These are phyloP conservation scores for Anabas testudineus DNA, from an alignment of 2,797 vertebrate genomes.

Conservation along the genomic window DNA sequence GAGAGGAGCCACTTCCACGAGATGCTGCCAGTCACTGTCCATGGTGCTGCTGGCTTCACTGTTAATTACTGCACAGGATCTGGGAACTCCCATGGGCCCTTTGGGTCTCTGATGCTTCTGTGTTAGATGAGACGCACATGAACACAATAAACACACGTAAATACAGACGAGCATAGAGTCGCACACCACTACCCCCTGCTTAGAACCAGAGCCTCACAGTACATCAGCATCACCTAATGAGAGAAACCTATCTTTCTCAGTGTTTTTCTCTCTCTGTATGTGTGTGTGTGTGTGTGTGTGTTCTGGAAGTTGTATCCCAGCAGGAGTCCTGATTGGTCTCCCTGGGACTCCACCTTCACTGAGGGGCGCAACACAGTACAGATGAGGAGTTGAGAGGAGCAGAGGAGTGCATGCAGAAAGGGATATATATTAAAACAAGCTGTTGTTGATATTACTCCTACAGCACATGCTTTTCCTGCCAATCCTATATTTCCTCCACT, in stretches of 20 bases:
- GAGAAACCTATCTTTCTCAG: constrained; percentile 46
- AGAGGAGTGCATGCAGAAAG: constrained; percentile 24
- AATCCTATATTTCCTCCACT: background rate
- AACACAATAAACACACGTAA: constrained; percentile 7
- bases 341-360: constrained; percentile 70
- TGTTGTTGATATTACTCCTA: constrained; percentile 47
- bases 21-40: constrained; percentile 54
- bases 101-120: constrained; percentile 67
- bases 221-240: constrained; percentile 66
- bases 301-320: constrained; percentile 65
- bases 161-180: constrained; percentile 12
- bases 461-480: constrained; percentile 15
- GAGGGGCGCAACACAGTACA: constrained; percentile 42
- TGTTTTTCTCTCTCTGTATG: background rate
- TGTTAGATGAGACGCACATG: constrained; percentile 47
- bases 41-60: constrained; percentile 49
- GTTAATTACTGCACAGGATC: constrained; percentile 67
- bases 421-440: constrained; percentile 17
- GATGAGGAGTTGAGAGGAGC: constrained; percentile 49
- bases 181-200: constrained; percentile 22
- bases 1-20: constrained; percentile 48
- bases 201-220: constrained; percentile 40
- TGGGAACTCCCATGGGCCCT: constrained; percentile 65
- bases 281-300: constrained; percentile 33
- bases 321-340: constrained; percentile 79